These are phyloP conservation scores for Meiosimyza platycephala DNA, from an alignment of 2,888 invertebrate genomes.

Conservation along the genomic window DNA sequence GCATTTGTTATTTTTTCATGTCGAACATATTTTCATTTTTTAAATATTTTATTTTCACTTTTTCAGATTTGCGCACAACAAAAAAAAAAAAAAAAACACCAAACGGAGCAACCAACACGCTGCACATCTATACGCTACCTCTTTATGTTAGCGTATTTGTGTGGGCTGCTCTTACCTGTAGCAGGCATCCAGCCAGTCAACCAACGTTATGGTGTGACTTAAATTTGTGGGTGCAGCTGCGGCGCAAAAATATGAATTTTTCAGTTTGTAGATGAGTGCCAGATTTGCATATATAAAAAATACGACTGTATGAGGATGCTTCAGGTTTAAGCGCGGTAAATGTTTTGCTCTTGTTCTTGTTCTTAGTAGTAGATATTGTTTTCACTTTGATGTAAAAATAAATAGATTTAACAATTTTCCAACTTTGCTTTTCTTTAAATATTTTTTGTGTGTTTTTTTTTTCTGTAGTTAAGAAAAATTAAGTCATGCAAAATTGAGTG, in stretches of 20 bases:
- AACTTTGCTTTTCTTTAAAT: no score
- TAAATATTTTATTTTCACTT: constrained; percentile 24
- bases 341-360: no score
- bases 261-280: constrained; percentile 15
- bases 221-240: constrained; percentile 25
- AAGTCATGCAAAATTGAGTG: no score
- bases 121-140: constrained; percentile 8
- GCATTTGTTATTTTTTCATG: constrained; percentile 1
- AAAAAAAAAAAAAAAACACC: constrained; percentile 5
- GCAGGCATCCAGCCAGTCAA: background rate
- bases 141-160: constrained; percentile 41
- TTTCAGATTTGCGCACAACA: constrained; percentile 12
- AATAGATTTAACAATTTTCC: no score
- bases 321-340: constrained; percentile 7
- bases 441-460: no score
- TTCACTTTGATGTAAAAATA: no score
- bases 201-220: constrained; percentile 3
- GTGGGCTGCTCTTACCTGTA: constrained; percentile 28
- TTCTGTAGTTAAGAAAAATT: no score
- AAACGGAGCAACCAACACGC: background rate
- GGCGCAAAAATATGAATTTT: constrained; percentile 22
- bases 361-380: no score
- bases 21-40: constrained; percentile 18
- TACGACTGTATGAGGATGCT: constrained; percentile 6
- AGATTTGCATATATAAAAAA: constrained; percentile 29